Conservation (phyloP, 2,888 invertebrate species). For the Macaria liturata region DNA sequence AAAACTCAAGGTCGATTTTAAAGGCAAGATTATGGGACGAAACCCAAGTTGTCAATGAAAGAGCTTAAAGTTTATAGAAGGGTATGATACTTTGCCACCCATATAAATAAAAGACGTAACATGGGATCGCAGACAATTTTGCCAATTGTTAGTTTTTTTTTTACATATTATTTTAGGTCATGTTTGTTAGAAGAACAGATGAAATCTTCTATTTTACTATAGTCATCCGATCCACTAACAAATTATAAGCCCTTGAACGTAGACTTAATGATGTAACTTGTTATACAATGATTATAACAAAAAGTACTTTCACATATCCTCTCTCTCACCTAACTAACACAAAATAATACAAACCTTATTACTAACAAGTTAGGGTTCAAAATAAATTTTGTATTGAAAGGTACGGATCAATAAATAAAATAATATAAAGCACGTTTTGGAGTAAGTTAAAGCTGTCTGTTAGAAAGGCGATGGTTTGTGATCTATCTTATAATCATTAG, state of each 20-base stretch:
- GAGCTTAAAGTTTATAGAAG: no score
- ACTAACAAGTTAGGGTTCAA: slow-evolving; percentile 4
- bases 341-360: slow-evolving; percentile 11
- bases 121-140: no score
- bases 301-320: slow-evolving; percentile 36
- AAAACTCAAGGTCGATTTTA: no score
- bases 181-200: no score
- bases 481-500: slow-evolving; percentile 4
- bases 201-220: no score
- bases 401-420: slow-evolving; percentile 14
- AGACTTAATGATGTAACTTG: slow-evolving; percentile 11
- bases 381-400: slow-evolving; percentile 1
- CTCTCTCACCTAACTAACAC: slow-evolving; percentile 35
- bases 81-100: no score
- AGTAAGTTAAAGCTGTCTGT: slow-evolving; percentile 10
- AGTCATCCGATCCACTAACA: no score
- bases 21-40: no score
- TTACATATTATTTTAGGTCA: no score
- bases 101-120: no score
- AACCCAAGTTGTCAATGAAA: no score
- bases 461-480: slow-evolving; percentile 12
- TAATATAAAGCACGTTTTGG: slow-evolving; percentile 18
- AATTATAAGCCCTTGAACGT: slow-evolving; percentile 1
- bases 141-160: no score
- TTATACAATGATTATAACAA: slow-evolving; percentile 25